phyloP scores from a whole-genome alignment of 2,797 vertebrate genomes.

The Steatocranus sp. region DNA sequence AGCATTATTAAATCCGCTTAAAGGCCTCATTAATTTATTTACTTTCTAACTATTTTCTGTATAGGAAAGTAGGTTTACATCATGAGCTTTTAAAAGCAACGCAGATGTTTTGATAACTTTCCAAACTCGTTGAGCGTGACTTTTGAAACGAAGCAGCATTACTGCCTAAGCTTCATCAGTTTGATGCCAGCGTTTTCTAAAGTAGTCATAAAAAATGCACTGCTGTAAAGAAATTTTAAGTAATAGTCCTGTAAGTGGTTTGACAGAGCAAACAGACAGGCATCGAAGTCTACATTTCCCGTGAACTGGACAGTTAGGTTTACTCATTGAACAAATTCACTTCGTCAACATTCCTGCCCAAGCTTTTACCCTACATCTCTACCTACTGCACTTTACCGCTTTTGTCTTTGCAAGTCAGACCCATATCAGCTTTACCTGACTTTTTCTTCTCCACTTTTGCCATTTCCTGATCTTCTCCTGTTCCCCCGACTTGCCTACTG shows the following conservation, averaged over 20 bases:
- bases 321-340: background rate
- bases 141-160: background rate
- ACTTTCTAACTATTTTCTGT: background rate
- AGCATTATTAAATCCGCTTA: background rate
- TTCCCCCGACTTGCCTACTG: constrained; percentile 64
- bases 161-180: background rate
- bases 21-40: background rate
- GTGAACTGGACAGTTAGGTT: background rate
- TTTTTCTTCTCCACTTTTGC: background rate
- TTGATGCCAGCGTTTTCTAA: background rate
- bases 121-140: background rate
- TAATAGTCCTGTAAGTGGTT: background rate
- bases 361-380: background rate
- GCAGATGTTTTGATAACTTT: background rate
- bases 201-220: background rate
- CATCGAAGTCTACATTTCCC: background rate
- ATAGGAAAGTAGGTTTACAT: background rate
- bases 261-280: background rate
- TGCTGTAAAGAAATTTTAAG: background rate
- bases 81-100: background rate
- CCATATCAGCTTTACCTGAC: constrained; percentile 51
- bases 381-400: background rate
- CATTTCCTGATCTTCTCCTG: background rate
- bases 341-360: background rate
- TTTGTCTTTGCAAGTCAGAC: constrained; percentile 20